Evolutionary conservation across 2,113 vertebrate genomes (phyloP), one percentile per base, ranked within the genome.

Genomic region (Lasiurus cinereus): DNA sequence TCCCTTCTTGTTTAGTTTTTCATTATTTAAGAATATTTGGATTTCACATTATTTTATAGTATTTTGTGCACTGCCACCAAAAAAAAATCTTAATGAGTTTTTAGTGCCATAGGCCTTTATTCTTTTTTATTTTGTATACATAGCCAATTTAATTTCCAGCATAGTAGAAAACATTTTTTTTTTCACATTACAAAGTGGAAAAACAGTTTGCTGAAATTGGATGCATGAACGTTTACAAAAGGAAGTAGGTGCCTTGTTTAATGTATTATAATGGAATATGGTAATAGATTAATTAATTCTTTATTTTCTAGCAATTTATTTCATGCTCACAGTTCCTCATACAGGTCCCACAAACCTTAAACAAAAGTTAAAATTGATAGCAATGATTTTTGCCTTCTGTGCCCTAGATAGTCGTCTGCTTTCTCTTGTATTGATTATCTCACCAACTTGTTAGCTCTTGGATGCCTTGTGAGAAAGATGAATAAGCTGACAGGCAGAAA

Each of bases 71-170:
- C 80, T 97, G 90, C 88, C 86, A 97, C 94, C 95, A 91, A 94
- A 97, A 95, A 97, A 95, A 94, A 98, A 97, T 96, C 79, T 96
- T 97, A 92, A 33, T 62, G 56, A 93, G 83, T 21, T 88, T 97
- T 46, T 91, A 24, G 88, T 70, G 95, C 92, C 93, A 82, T 87
- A 0, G 85, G 93, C 89, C 96, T 83, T 98, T 97, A 97, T 79
- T 97, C 92, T 95, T 93, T 93, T 83, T 88, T 84, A 80, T 82
- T 83, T 85, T 77, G 54, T 90, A 90, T 64, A 96, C 66, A 96
- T 93, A 96, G 95, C 8, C 59, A 96, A 94, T 97, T 96, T 98
- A 93, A 97, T 97, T 12, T 97, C 86, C 22, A 15, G 43, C 15
- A 15, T 1, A 54, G 83, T 3, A 95, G 62, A 93, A 94, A 59